Conservation (phyloP, 2,797 vertebrate species). For the Chaetophractus vellerosus region DNA sequence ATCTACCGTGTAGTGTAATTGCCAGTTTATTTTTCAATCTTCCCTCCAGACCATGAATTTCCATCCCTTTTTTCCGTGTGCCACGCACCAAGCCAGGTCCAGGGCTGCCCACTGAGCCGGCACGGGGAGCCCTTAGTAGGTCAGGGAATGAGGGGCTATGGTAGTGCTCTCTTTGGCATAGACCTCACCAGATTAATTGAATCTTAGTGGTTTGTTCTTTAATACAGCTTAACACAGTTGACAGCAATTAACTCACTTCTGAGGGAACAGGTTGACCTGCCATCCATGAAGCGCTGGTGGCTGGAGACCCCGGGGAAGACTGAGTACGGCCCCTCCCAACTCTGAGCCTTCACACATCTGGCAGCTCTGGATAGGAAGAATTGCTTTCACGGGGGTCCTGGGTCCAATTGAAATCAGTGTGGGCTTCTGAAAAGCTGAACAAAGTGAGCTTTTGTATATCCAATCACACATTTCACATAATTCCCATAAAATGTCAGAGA, state of each 20-base stretch:
- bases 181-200: not conserved
- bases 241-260: not conserved
- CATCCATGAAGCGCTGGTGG: not conserved
- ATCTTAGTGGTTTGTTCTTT: not conserved
- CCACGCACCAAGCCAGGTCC: not conserved
- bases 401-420: not conserved
- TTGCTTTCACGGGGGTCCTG: not conserved
- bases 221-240: no score
- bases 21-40: not conserved
- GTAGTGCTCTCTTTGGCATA: not conserved
- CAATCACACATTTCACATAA: not conserved
- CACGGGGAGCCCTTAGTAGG: not conserved
- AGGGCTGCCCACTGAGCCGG: not conserved
- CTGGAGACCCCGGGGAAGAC: not conserved
- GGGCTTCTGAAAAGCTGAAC: not conserved
- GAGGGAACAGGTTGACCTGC: not conserved
- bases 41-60: not conserved
- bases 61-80: fast-evolving
- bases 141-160: not conserved
- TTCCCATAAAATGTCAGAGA: not conserved
- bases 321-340: not conserved
- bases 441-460: not conserved
- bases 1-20: not conserved
- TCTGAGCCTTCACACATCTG: not conserved
- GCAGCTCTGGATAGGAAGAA: not conserved